These are phyloP conservation scores for Schizaphis graminum DNA, from an alignment of 2,888 invertebrate genomes.

Conservation along the genomic window DNA sequence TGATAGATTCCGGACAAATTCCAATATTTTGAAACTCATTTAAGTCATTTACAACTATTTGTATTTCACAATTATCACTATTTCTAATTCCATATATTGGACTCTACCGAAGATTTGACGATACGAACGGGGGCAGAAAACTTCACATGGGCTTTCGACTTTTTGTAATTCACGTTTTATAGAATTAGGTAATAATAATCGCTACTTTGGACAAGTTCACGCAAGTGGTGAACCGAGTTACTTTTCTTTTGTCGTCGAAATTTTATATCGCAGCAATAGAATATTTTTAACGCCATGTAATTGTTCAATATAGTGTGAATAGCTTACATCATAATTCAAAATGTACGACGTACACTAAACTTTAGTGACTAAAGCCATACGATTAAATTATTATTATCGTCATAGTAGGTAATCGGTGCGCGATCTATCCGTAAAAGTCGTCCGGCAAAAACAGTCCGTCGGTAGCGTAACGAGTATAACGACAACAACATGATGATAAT, in stretches of 20 bases:
- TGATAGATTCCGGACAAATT: neutral
- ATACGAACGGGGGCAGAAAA: too few species aligned
- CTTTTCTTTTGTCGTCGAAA: neutral
- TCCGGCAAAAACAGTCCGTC: too few species aligned
- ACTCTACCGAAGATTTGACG: neutral
- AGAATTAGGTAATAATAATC: too few species aligned
- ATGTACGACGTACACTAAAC: neutral
- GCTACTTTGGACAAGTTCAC: neutral
- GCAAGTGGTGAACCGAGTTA: neutral
- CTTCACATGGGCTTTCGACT: too few species aligned
- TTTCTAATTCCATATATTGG: neutral
- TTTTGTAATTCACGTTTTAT: too few species aligned
- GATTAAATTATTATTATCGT: neutral
- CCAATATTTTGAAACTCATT: neutral
- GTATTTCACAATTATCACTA: neutral
- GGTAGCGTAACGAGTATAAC: neutral
- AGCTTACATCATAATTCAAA: neutral
- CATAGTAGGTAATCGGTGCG: slow-evolving; percentile 22
- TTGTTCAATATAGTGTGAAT: neutral
- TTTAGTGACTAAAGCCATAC: neutral
- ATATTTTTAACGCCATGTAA: neutral
- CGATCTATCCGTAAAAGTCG: slow-evolving; percentile 31
- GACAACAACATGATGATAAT: neutral
- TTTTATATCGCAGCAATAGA: too few species aligned
- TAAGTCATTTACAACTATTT: too few species aligned